Base-by-base conservation (phyloP, 2,113 vertebrate species). In the Spheniscus mendiculus region DNA sequence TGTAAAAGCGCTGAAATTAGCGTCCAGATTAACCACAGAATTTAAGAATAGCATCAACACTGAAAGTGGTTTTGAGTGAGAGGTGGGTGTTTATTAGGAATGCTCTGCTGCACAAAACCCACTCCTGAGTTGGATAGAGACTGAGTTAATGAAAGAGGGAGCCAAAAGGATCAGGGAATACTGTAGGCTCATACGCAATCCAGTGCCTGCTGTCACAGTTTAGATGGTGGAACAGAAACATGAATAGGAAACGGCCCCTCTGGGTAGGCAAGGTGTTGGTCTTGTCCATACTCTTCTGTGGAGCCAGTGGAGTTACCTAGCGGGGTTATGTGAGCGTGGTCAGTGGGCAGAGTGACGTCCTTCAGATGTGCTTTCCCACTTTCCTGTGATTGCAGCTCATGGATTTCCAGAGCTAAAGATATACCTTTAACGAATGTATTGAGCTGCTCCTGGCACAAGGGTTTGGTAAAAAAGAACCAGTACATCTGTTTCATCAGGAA, bases 1-100 rank as follows among this genome's bases (percentile, higher is more conserved):
- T 93, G 90, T 66, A 88, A 92, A 96, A 94, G 78, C 0, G 3
- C 95, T 92, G 96, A 85, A 96, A 93, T 96, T 90, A 93, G 74
- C 94, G 95, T 88, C 71, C 66, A 83, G 93, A 95, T 94, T 95
- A 97, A 91, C 95, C 82, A 53, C 82, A 83, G 88, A 73, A 87
- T 90, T 97, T 66, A 58, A 90, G 92, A 90, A 80, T 45, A 92
- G 58, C 4, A 2, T 80, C 74, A 26, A 9, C 0, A 2, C 45
- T 76, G 95, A 85, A 72, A 85, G 84, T 80, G 74, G 82, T 76
- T 96, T 94, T 86, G 84, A 83, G 83, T 53, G 93, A 78, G 93
- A 53, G 83, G 87, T 95, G 74, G 53, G 82, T 88, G 87, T 91
- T 95, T 88, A 90, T 83, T 91, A 86, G 90, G 74, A 95, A 94